Percentiles rank a stretch among this genome's conserved stretches.
Conservation (phyloP, 2,888 invertebrate species). For the Sarcophaga carnaria region DNA sequence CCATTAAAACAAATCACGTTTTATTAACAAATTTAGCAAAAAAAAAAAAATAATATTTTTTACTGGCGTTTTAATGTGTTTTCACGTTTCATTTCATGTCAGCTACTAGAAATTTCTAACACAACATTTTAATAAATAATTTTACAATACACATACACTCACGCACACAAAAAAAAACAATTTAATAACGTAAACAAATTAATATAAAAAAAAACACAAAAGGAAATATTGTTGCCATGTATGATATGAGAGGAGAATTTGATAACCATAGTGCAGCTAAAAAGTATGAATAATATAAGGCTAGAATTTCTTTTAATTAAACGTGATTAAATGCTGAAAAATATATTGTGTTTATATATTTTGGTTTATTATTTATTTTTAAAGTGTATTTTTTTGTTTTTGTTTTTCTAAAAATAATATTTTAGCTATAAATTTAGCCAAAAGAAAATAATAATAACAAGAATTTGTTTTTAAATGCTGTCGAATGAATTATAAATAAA, state of each 20-base stretch:
- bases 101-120: conserved; percentile 45
- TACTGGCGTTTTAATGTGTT: conserved; percentile 33
- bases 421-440: conserved; percentile 45
- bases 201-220: background rate
- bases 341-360: conserved; percentile 3
- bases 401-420: conserved; percentile 54
- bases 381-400: background rate
- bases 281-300: background rate
- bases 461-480: conserved; percentile 5
- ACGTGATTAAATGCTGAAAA: conserved; percentile 43
- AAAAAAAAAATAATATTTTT: background rate
- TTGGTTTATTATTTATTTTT: conserved; percentile 7
- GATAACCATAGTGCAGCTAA: conserved; percentile 11
- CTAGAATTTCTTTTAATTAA: conserved; percentile 1
- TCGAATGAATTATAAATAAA: conserved; percentile 27
- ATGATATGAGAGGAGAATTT: conserved; percentile 7
- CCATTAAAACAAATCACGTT: conserved; percentile 55
- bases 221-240: conserved; percentile 58
- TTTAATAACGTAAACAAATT: conserved; percentile 9
- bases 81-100: conserved; percentile 21
- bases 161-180: conserved; percentile 16
- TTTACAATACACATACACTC: background rate
- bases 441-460: conserved; percentile 23
- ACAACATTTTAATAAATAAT: conserved; percentile 51
- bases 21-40: conserved; percentile 2